Evolutionary conservation across 30 jellyfish, hydroid and myxozoan genomes (phyloP).

Genomic region (Rhopilema esculentum): DNA sequence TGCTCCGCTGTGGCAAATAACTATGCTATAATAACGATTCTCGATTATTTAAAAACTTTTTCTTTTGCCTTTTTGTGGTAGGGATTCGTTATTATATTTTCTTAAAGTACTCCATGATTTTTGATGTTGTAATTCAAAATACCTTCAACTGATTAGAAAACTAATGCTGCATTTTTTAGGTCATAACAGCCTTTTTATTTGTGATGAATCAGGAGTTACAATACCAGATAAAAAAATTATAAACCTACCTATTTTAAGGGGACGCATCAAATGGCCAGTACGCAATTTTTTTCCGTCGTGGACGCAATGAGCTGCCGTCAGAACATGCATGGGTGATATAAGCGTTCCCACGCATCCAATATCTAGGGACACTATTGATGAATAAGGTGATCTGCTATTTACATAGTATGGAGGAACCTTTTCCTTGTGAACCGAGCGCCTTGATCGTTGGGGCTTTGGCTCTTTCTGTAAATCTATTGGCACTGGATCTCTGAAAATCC

Average conservation of each 20-base stretch:
- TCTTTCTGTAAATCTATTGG: constrained; percentile 21
- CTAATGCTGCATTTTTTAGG: too few relatives aligned
- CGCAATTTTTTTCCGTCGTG: constrained; percentile 62
- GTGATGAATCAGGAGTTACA: neutral
- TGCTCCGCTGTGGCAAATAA: too few relatives aligned
- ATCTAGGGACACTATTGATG: constrained; percentile 51
- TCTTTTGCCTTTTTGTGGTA: too few relatives aligned
- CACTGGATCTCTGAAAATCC: constrained; percentile 45
- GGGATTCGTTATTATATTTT: too few relatives aligned
- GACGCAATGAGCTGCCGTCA: constrained; percentile 82
- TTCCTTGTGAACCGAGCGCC: constrained; percentile 67
- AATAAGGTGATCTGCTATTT: constrained; percentile 51
- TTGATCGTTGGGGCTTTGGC: constrained; percentile 30
- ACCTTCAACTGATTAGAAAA: neutral
- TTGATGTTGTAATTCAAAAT: neutral
- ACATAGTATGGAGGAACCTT: constrained; percentile 25
- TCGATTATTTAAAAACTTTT: too few relatives aligned
- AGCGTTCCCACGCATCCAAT: constrained; percentile 77
- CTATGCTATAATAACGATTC: too few relatives aligned
- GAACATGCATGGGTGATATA: constrained; percentile 66
- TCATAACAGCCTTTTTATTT: too few relatives aligned
- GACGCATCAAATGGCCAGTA: constrained; percentile 10
- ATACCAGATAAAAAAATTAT: neutral
- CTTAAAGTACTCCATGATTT: too few relatives aligned
- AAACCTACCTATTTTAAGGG: constrained; percentile 59